Percentiles rank a stretch among this genome's conserved stretches.
Conservation (phyloP, 2,797 vertebrate genomes). For the Sebastes oblongus region DNA sequence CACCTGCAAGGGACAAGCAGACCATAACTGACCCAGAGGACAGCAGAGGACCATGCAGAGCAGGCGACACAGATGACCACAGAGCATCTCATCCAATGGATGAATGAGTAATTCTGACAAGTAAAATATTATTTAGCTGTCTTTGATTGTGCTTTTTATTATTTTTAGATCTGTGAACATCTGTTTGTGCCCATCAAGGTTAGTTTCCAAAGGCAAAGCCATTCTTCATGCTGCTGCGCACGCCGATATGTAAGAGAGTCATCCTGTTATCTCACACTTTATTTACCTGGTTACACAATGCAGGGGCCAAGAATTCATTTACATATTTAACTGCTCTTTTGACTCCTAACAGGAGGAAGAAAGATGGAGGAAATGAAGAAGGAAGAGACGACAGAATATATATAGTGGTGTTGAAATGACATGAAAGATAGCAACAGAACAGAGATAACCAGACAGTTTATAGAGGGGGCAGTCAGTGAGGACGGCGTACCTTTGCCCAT, state of each 20-base stretch:
- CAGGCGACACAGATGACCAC: conserved; percentile 81
- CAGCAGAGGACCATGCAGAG: conserved; percentile 78
- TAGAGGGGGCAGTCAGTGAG: not conserved
- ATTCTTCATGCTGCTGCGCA: conserved; percentile 77
- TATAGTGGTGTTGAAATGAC: conserved; percentile 6
- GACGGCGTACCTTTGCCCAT: conserved; percentile 91
- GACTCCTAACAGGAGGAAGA: conserved; percentile 88
- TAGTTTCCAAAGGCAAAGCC: conserved; percentile 78
- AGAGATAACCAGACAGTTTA: not conserved
- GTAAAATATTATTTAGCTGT: not conserved
- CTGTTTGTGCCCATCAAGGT: conserved; percentile 64
- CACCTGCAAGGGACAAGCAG: conserved; percentile 98
- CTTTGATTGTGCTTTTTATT: conserved; percentile 11
- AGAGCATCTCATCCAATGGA: conserved; percentile 30
- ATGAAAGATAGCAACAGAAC: not conserved
- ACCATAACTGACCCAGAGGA: conserved; percentile 85
- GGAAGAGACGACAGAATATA: conserved; percentile 17
- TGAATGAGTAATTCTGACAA: not conserved
- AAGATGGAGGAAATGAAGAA: conserved; percentile 36
- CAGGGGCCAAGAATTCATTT: conserved; percentile 98
- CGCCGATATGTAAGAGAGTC: conserved; percentile 8
- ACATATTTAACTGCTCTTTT: conserved; percentile 99
- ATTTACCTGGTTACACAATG: conserved; percentile 98
- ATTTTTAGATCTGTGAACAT: conserved; percentile 75
- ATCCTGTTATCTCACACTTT: conserved; percentile 58